phyloP scores from a whole-genome alignment of 1,140 invertebrate genomes.

The Papilio polytes region DNA sequence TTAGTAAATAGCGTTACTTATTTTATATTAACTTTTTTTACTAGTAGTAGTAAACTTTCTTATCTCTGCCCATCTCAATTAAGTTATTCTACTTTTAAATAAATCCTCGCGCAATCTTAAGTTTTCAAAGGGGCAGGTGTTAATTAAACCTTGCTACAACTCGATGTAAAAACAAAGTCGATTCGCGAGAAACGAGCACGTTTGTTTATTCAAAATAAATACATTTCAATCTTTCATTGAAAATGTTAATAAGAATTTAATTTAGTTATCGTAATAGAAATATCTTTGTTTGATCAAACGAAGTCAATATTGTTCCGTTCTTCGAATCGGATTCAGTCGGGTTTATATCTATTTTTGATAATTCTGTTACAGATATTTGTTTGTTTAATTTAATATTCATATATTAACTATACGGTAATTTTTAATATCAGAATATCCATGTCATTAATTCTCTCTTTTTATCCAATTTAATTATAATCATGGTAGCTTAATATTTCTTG shows the following conservation, averaged over 20 bases:
- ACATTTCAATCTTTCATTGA: slow-evolving; percentile 32
- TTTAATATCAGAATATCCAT: too few species aligned
- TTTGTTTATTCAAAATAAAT: slow-evolving; percentile 25
- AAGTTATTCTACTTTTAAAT: slow-evolving; percentile 19
- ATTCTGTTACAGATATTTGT: not conserved
- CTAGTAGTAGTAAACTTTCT: not conserved
- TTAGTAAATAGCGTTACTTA: not conserved
- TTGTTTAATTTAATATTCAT: not conserved
- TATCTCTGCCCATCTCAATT: slow-evolving; percentile 14
- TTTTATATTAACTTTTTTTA: not conserved
- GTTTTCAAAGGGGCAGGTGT: slow-evolving; percentile 38
- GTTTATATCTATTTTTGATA: not conserved
- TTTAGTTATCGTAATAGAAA: slow-evolving; percentile 37
- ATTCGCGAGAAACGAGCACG: slow-evolving; percentile 30
- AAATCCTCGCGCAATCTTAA: slow-evolving; percentile 24
- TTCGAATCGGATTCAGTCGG: not conserved
- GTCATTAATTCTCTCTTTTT: too few species aligned
- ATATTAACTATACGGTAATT: too few species aligned
- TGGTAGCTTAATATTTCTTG: too few species aligned
- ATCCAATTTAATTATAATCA: too few species aligned
- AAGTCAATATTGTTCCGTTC: slow-evolving; percentile 5
- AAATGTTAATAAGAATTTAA: slow-evolving; percentile 35
- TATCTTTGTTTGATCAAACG: slow-evolving; percentile 29
- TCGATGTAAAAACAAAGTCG: slow-evolving; percentile 40
- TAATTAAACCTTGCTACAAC: slow-evolving; percentile 40